Evolutionary conservation across 2,113 vertebrate genomes (phyloP), one percentile per base, ranked within the genome.

Genomic region (Megalops atlanticus): DNA sequence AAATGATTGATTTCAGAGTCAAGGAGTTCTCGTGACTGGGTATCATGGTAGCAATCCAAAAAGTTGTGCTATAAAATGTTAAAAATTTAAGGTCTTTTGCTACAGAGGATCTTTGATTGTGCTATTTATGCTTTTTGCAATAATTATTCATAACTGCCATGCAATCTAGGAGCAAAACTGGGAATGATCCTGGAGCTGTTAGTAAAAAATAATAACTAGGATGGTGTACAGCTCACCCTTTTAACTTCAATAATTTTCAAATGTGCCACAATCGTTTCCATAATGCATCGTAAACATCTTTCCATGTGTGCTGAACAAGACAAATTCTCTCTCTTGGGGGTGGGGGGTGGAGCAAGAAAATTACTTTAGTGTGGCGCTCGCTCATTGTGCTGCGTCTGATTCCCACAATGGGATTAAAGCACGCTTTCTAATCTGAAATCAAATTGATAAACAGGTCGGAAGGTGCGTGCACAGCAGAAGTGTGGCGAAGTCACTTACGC

Each of bases 321-420:
- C 3, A 12, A 36, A 36, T 38, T 38, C 1, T 71, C 36, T 71
- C 16, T 24, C 7, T 31, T n/a, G 21, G 12, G 69, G 15, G 54
- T 15, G 54, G 39, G 10, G 40, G 52, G 10, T 35, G 80, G 24
- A 31, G 14, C 45, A 80, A 43, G 39, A 35, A 77, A 80, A 74
- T 47, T 71, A 80, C 76, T 69, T 78, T 82, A 78, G 74, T 33
- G 14, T 80, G 74, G 73, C 38, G 35, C 40, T 15, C 69, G 36
- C 14, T 70, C 74, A 54, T 24, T 27, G 64, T 74, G 49, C 43
- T 54, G 68, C 14, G 27, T 85, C 86, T 80, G 80, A 87, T 85
- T 54, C 75, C 54, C 81, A 84, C 80, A 81, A 84, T 84, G 64
- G 76, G 83, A 87, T 87, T 85, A 81, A 45, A 54, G 40, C 36